Conservation (phyloP, 2,797 vertebrate genomes). For the Rhabdophis nuchalis region DNA sequence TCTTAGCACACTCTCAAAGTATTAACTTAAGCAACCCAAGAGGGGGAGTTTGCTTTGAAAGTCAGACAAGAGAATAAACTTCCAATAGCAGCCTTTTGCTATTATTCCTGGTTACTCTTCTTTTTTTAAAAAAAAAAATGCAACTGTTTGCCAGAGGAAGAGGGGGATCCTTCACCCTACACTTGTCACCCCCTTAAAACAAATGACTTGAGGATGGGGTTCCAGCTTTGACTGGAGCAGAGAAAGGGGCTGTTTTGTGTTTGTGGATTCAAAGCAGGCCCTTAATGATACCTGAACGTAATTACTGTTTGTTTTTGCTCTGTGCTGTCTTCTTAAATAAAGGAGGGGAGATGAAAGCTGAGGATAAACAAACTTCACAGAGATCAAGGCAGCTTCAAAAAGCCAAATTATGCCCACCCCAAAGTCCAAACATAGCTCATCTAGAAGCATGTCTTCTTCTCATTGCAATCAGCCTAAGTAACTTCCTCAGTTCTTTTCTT, state of each 20-base stretch:
- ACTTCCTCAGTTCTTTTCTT: slow-evolving; percentile 12
- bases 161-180: slow-evolving; percentile 15
- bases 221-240: slow-evolving; percentile 36
- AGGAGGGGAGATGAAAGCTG: slow-evolving; percentile 40
- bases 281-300: slow-evolving; percentile 56
- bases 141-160: not conserved
- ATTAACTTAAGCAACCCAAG: slow-evolving; percentile 7
- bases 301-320: slow-evolving; percentile 58
- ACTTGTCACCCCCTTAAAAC: slow-evolving; percentile 26
- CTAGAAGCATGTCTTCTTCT: slow-evolving; percentile 32
- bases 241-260: slow-evolving; percentile 28
- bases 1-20: not conserved
- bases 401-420: slow-evolving; percentile 45
- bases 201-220: slow-evolving; percentile 47
- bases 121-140: slow-evolving; percentile 1
- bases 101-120: slow-evolving; percentile 24
- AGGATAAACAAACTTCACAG: slow-evolving; percentile 59
- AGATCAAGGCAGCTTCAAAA: slow-evolving; percentile 53
- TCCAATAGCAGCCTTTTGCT: slow-evolving; percentile 8
- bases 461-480: not conserved
- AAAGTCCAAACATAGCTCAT: slow-evolving; percentile 40
- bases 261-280: slow-evolving; percentile 62
- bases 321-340: slow-evolving; percentile 47
- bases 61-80: slow-evolving; percentile 34
- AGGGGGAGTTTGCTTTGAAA: slow-evolving; percentile 5